Base-by-base conservation (phyloP, 1,140 invertebrate genomes). In the Drosophila aff. region DNA sequence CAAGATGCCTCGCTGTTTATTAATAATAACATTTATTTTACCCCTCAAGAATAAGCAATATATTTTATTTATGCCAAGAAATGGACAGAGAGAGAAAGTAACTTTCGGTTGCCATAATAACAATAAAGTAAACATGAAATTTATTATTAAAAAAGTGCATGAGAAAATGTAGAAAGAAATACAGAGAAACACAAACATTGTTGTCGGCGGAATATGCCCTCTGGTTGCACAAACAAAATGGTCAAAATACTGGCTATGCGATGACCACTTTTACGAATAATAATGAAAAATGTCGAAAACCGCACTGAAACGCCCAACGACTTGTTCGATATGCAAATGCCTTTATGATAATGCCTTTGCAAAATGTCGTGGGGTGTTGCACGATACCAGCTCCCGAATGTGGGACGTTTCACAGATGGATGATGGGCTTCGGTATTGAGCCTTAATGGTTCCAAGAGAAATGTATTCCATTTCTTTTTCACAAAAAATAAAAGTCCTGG, bases 221-320 rank as follows among this genome's bases (percentile, higher is more conserved):
- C 49, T 66, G 67, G 67, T 40, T 71, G 67, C 67, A 71, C 53
- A 71, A 71, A 55, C 67, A 71, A 71, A 71, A 53, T 71, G 64
- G 64, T 40, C 46, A 64, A 68, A 63, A 68, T 62, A 63, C 28
- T 68, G 18, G 21, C 33, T 26, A 15, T 57, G 53, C 10, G 15
- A 58, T n/a, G 8, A 8, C 36, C 33, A 58, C 36, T 58, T 4
- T 41, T 43, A 13, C 55, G 36, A 58, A 58, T 16, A 55, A 55
- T 40, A 40, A 43, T 64, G 60, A 63, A 66, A 49, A 62, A 33
- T 33, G 28, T 62, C 47, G 21, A 38, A 66, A 55, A 46, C 50
- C 50, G 40, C 40, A 66, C 31, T 44, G 50, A 40, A 49, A 65
- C 21, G 49, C 21, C 49, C 67, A 66, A 33, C 46, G 33, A 58